Base-by-base conservation (phyloP, 92 coral and sea anemone genomes). In the Micromussa lordhowensis region DNA sequence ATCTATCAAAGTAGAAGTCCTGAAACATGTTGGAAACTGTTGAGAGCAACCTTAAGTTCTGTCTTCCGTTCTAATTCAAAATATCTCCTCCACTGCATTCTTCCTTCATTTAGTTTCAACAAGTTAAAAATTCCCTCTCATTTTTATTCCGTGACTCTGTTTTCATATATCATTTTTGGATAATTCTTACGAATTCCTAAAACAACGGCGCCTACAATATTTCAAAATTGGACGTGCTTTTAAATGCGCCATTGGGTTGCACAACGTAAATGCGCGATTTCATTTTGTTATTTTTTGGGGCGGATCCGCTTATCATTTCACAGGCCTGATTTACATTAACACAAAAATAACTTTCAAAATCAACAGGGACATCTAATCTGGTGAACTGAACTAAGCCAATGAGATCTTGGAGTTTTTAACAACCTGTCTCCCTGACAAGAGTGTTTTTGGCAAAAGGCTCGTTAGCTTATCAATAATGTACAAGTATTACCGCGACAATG, bases 401-500 rank as follows among this genome's bases (percentile, higher is more conserved):
- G 0, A 73, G 36, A 73, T 73, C 0, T 38, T 18, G 49, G 24
- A 18, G 78, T 11, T 10, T 53, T 30, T 0, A 29, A 30, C 17
- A 79, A 49, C 28, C 28, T 55, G 68, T 53, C 19, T n/a, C n/a
- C n/a, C n/a, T n/a, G 0, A n/a, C 40, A 55, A 3, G 59, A 11
- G 70, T 13, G 6, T 38, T 72, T 18, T 44, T 83, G 82, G 70
- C 34, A 51, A 77, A 77, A 51, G 66, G 19, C 18, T 32, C 40
- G 73, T 28, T 4, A 69, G 18, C 32, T 81, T 21, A 58, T 85
- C 29, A 77, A 78, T 77, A 24, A 68, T 84, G 68, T n/a, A 85
- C 21, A 51, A 18, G 58, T 55, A 55, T 74, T 55, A 31, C 78
- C 78, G 7, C n/a, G 4, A 21, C 26, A 57, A 40, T 86, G 49